A percentile compares a stretch with the other conserved stretches of the same genome.
Conservation (phyloP, 2,113 vertebrate genomes). For the Onychorhynchus coronatus region DNA sequence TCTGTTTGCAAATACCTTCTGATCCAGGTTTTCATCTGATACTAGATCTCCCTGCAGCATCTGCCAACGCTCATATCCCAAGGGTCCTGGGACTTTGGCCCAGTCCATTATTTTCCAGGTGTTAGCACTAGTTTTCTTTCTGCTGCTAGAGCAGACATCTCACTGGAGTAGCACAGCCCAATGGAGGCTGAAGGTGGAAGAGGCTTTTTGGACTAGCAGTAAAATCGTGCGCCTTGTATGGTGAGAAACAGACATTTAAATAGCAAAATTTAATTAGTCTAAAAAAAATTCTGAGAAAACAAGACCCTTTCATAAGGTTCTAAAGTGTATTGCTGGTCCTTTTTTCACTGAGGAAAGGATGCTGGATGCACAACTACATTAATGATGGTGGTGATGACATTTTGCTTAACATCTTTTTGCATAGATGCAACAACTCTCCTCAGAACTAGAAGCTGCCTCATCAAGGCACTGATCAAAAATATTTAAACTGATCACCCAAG, state of each 20-base stretch:
- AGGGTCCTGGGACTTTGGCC: neutral
- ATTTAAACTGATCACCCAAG: neutral
- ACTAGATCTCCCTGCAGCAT: neutral
- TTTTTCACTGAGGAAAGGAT: neutral
- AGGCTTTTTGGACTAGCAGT: neutral
- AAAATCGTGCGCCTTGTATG: neutral
- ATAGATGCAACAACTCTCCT: neutral
- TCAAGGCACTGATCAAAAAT: neutral
- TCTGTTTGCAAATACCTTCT: neutral
- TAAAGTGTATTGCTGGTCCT: neutral
- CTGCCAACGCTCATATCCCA: neutral
- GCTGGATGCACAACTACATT: neutral
- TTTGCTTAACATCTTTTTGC: neutral
- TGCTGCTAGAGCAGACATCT: neutral
- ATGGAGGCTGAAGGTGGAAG: neutral
- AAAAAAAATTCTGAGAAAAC: neutral
- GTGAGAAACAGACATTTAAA: neutral
- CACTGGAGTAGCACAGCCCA: neutral
- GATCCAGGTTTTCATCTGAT: rapidly evolving
- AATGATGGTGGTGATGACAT: neutral
- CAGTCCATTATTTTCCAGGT: neutral
- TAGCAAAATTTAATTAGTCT: neutral
- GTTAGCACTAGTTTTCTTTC: neutral
- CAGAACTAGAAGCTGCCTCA: neutral
- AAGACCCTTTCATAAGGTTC: neutral